Conservation (phyloP, 2,888 invertebrate genomes). For the Nemoura dubitans region DNA sequence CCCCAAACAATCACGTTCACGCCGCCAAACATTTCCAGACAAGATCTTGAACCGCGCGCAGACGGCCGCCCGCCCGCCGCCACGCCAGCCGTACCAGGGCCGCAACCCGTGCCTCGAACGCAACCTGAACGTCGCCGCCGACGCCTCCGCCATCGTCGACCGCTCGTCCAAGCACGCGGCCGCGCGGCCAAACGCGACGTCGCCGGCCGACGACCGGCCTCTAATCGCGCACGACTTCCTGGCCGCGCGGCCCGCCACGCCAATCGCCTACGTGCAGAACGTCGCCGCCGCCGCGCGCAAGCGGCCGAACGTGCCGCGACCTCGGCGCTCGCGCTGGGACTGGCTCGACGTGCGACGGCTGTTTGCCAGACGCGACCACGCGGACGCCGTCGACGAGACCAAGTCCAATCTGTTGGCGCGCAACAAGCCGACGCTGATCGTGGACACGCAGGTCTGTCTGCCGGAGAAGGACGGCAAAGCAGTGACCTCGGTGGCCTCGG, state of each 20-base stretch:
- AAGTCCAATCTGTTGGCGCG: conserved; percentile 50
- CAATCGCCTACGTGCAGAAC: conserved; percentile 78
- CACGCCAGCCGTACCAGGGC: conserved; percentile 80
- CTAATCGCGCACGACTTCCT: conserved; percentile 64
- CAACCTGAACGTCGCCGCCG: conserved; percentile 71
- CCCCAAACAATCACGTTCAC: not conserved
- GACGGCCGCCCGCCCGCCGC: conserved; percentile 59
- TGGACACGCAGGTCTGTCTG: conserved; percentile 68
- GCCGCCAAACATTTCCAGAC: conserved; percentile 55
- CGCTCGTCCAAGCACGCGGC: conserved; percentile 51
- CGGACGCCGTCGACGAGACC: conserved; percentile 47
- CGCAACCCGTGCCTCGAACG: conserved; percentile 83
- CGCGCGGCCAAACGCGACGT: conserved; percentile 21
- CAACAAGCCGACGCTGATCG: conserved; percentile 48
- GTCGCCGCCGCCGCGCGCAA: conserved; percentile 66
- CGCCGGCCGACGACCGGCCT: conserved; percentile 61
- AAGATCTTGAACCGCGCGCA: conserved; percentile 65
- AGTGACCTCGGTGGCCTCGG: conserved; percentile 54
- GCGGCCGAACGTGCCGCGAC: conserved; percentile 57
- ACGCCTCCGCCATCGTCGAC: conserved; percentile 59
- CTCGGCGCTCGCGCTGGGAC: conserved; percentile 44
- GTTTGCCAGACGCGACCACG: conserved; percentile 43
- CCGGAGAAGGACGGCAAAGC: conserved; percentile 59
- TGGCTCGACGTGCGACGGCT: conserved; percentile 60
- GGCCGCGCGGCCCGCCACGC: conserved; percentile 64